Conservation (phyloP, 1,140 invertebrate genomes). For the Steinernema feltiae region DNA sequence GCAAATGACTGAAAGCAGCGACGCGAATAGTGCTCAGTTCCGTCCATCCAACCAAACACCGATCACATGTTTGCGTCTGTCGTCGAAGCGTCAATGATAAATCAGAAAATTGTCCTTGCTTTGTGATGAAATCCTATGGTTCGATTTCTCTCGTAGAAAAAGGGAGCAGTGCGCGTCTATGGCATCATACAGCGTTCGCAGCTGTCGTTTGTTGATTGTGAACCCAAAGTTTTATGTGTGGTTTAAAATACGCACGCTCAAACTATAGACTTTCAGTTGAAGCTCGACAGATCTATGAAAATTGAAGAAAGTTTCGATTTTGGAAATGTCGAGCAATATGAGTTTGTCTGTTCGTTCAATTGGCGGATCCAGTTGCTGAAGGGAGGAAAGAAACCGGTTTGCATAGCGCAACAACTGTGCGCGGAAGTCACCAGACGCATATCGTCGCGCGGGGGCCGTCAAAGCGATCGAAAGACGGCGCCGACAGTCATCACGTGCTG, state of each 20-base stretch:
- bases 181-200: background rate
- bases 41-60: background rate
- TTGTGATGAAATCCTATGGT: background rate
- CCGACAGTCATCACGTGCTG: background rate
- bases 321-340: background rate
- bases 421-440: background rate
- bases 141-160: background rate
- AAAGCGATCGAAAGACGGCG: background rate
- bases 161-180: background rate
- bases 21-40: background rate
- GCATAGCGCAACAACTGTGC: background rate
- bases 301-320: background rate
- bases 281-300: too few relatives aligned
- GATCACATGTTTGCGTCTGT: background rate
- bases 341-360: background rate
- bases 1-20: background rate
- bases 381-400: background rate
- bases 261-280: too few relatives aligned
- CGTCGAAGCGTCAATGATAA: too few relatives aligned
- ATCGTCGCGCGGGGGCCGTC: background rate
- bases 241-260: too few relatives aligned
- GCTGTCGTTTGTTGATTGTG: constrained; percentile 2
- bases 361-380: background rate
- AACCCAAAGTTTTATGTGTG: background rate
- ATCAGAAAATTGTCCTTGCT: too few relatives aligned